Evolutionary conservation across 2,888 invertebrate genomes (phyloP).

Genomic region (Noctuana brunneofusca): DNA sequence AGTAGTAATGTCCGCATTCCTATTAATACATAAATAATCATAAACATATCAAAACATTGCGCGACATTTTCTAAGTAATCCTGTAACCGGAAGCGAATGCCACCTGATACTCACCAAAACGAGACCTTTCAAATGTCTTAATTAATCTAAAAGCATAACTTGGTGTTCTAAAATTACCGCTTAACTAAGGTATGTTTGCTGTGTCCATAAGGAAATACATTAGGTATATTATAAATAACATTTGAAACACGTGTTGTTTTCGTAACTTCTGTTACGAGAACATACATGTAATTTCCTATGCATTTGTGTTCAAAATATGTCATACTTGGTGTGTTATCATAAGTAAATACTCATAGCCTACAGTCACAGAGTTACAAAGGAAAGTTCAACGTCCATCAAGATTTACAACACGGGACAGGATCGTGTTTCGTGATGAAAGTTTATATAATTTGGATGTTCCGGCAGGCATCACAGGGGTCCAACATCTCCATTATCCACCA

Average conservation of each 20-base stretch:
- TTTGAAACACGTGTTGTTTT: no score
- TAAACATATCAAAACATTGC: no score
- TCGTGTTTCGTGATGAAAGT: conserved; percentile 18
- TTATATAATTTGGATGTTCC: conserved; percentile 51
- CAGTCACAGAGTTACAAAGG: background rate
- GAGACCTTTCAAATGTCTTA: conserved; percentile 34
- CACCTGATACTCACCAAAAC: conserved; percentile 25
- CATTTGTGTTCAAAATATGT: no score
- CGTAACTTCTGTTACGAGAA: no score
- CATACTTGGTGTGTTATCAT: no score
- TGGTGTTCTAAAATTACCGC: conserved; percentile 20
- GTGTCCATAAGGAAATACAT: no score
- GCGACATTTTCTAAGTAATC: conserved; percentile 42
- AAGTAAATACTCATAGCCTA: background rate
- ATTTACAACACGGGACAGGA: background rate
- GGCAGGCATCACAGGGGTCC: conserved; percentile 63
- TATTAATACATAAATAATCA: background rate
- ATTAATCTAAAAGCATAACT: conserved; percentile 21
- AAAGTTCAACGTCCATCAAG: background rate
- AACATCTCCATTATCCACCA: conserved; percentile 70
- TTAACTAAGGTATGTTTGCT: no score
- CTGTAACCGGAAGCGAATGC: conserved; percentile 20
- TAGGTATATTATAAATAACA: no score
- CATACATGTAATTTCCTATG: no score
- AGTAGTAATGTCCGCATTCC: no score